Evolutionary conservation across 2,888 invertebrate genomes (phyloP).

Genomic region (Polietes domitor): DNA sequence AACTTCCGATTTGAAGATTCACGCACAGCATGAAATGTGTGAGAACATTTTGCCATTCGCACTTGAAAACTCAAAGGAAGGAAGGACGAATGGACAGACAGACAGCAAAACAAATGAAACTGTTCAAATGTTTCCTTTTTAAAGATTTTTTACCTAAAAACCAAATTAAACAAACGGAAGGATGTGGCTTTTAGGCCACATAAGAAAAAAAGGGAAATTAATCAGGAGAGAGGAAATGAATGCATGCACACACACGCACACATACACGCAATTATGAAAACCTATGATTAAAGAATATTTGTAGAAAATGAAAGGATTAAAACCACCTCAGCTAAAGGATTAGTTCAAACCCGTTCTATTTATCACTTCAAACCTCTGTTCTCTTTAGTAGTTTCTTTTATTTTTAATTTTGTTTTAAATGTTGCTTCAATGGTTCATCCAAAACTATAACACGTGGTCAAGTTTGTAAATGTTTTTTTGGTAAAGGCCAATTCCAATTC

Average conservation of each 20-base stretch:
- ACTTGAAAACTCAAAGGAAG: constrained; percentile 33
- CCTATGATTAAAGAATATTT: background rate
- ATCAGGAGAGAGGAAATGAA: constrained; percentile 7
- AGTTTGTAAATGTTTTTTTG: background rate
- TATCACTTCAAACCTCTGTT: background rate
- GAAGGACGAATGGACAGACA: background rate
- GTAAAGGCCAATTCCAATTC: background rate
- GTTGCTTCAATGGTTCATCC: background rate
- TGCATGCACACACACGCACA: no score
- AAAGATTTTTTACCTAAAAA: constrained; percentile 1
- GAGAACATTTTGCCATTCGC: constrained; percentile 78
- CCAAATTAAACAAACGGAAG: constrained; percentile 42
- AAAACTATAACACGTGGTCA: constrained; percentile 21
- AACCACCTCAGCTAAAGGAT: background rate
- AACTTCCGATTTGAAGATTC: constrained; percentile 62
- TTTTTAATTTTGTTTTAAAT: background rate
- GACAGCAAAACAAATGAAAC: constrained; percentile 8
- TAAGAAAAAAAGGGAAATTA: constrained; percentile 2
- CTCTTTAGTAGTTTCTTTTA: background rate
- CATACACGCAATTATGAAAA: background rate
- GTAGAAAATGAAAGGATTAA: background rate
- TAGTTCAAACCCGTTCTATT: background rate
- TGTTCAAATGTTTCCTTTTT: constrained; percentile 23
- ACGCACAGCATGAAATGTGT: constrained; percentile 77
- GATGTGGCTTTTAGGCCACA: constrained; percentile 34